Percentiles rank a stretch among this genome's conserved stretches.
phyloP scores from a whole-genome alignment of 2,888 invertebrate genomes.

The Xylocampa areola region DNA sequence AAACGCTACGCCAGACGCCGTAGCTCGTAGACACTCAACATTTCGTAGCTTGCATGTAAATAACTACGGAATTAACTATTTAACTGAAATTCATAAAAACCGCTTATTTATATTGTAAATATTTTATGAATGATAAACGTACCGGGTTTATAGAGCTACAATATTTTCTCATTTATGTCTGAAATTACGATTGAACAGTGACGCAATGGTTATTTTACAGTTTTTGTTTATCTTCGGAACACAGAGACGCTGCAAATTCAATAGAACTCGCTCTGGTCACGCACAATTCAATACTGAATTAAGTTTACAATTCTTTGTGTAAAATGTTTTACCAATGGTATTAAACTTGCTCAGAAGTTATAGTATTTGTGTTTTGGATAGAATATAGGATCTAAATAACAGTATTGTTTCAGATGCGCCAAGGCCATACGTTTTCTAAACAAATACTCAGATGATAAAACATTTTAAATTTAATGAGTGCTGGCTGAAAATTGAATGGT shows the following conservation, averaged over 20 bases:
- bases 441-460: conserved; percentile 42
- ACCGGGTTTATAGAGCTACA: no score
- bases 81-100: no score
- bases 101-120: no score
- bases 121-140: no score
- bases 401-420: conserved; percentile 53
- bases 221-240: neutral
- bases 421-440: conserved; percentile 7
- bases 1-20: conserved; percentile 15
- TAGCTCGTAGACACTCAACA: conserved; percentile 18
- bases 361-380: neutral
- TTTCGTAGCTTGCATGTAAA: conserved; percentile 3
- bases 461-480: conserved; percentile 24
- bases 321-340: neutral
- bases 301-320: neutral
- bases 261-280: neutral
- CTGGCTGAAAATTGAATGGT: conserved; percentile 57
- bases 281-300: neutral
- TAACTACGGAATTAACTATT: conserved; percentile 3
- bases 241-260: neutral
- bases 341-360: conserved; percentile 19
- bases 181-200: neutral
- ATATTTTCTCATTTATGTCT: no score
- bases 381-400: conserved; percentile 5
- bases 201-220: neutral